Evolutionary conservation across 92 coral and sea anemone species (phyloP).

Genomic region (Zoanthus sansibaricus): DNA sequence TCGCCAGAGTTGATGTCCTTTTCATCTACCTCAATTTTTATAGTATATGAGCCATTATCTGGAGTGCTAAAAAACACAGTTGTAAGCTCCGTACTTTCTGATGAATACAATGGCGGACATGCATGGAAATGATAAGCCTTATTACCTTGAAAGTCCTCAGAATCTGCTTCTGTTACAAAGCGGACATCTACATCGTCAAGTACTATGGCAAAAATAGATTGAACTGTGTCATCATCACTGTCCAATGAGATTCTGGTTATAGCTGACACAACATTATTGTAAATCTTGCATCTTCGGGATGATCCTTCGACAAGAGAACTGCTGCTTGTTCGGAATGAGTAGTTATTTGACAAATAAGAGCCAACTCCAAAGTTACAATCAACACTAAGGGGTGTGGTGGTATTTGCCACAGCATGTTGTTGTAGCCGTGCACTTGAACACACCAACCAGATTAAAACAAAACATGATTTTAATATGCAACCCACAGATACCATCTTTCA

Average conservation of each 20-base stretch:
- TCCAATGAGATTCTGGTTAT: conserved; percentile 66
- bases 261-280: conserved; percentile 47
- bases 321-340: conserved; percentile 49
- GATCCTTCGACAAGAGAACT: conserved; percentile 61
- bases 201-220: conserved; percentile 67
- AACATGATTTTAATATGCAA: background rate
- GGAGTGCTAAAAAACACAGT: conserved; percentile 75
- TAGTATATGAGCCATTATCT: conserved; percentile 59
- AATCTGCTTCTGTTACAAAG: conserved; percentile 73
- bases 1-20: conserved; percentile 68
- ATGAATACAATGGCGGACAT: conserved; percentile 57
- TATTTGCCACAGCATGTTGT: conserved; percentile 25
- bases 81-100: conserved; percentile 33
- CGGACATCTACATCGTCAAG: conserved; percentile 65
- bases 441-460: background rate
- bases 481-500: background rate
- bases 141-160: conserved; percentile 43
- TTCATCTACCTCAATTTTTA: conserved; percentile 75
- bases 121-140: conserved; percentile 76
- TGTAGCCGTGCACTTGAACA: background rate
- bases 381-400: conserved; percentile 52
- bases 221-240: conserved; percentile 42
- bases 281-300: conserved; percentile 68
- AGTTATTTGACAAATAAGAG: conserved; percentile 30
- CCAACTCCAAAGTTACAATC: conserved; percentile 75